Evolutionary conservation across 1,140 invertebrate genomes (phyloP).

Genomic region (Andrena cerasifolii): DNA sequence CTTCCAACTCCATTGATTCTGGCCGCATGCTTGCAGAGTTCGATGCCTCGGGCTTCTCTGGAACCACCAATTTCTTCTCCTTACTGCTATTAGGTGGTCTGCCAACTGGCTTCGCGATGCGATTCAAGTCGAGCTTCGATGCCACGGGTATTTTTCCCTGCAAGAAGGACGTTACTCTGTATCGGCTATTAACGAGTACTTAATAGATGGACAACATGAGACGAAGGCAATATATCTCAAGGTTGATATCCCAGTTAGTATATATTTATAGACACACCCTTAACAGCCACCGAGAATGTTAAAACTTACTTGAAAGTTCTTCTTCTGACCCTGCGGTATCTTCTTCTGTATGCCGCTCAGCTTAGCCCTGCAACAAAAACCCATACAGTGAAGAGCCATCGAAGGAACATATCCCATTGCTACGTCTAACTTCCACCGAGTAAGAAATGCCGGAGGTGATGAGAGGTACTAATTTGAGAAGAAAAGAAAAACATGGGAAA

Average conservation of each 20-base stretch:
- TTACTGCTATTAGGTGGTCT: conserved; percentile 27
- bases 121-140: conserved; percentile 43
- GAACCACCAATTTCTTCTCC: conserved; percentile 23
- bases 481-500: conserved; percentile 49
- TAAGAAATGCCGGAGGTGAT: conserved; percentile 71
- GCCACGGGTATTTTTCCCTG: conserved; percentile 68
- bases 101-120: conserved; percentile 41
- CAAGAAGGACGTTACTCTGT: conserved; percentile 58
- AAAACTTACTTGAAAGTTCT: conserved; percentile 60
- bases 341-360: conserved; percentile 47
- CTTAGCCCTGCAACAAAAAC: conserved; percentile 69
- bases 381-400: conserved; percentile 47
- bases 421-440: conserved; percentile 46
- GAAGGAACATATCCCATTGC: conserved; percentile 6
- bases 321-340: conserved; percentile 39
- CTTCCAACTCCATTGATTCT: conserved; percentile 50
- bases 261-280: not conserved
- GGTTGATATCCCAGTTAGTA: too few relatives aligned
- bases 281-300: not conserved
- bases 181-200: too few relatives aligned
- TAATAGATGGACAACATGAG: too few relatives aligned
- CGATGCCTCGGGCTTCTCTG: conserved; percentile 48
- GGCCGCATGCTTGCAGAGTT: conserved; percentile 64
- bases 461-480: conserved; percentile 68
- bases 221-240: too few relatives aligned